A percentile compares a stretch with the other conserved stretches of the same genome.
phyloP scores from a whole-genome alignment of 2,113 vertebrate genomes.

The Brachionichthys hirsutus region DNA sequence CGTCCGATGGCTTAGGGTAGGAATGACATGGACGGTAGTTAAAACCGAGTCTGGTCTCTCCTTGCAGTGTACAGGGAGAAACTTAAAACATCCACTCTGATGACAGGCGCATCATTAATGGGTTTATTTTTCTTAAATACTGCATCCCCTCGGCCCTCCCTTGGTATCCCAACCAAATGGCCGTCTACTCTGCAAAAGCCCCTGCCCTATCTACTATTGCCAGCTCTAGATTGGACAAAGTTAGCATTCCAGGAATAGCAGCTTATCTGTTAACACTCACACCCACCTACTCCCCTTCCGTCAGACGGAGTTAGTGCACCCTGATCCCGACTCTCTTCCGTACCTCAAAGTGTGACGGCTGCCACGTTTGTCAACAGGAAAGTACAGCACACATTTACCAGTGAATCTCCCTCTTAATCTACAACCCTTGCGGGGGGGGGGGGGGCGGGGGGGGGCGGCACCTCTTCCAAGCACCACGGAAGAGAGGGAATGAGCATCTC shows the following conservation, averaged over 20 bases:
- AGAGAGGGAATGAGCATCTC: conserved; percentile 48
- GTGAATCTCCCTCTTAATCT: conserved; percentile 22
- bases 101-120: conserved; percentile 71
- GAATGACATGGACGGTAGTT: conserved; percentile 73
- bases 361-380: conserved; percentile 22
- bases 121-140: conserved; percentile 80
- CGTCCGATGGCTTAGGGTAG: conserved; percentile 62
- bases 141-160: conserved; percentile 43
- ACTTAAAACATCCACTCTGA: conserved; percentile 72
- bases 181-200: conserved; percentile 43
- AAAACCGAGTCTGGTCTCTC: conserved; percentile 46
- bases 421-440: conserved; percentile 26
- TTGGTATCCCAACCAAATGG: conserved; percentile 49
- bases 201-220: conserved; percentile 47
- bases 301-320: conserved; percentile 4
- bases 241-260: conserved; percentile 75
- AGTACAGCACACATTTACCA: conserved; percentile 16
- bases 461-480: conserved; percentile 35
- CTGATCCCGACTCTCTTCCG: conserved; percentile 12
- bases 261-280: conserved; percentile 23
- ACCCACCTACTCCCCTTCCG: conserved; percentile 24
- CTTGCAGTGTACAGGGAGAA: conserved; percentile 27
- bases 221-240: conserved; percentile 57
- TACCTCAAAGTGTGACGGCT: conserved; percentile 17
- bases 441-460: conserved; percentile 32